These are phyloP conservation scores for Chaenocephalus aceratus DNA, from an alignment of 2,113 vertebrate genomes.

Conservation along the genomic window DNA sequence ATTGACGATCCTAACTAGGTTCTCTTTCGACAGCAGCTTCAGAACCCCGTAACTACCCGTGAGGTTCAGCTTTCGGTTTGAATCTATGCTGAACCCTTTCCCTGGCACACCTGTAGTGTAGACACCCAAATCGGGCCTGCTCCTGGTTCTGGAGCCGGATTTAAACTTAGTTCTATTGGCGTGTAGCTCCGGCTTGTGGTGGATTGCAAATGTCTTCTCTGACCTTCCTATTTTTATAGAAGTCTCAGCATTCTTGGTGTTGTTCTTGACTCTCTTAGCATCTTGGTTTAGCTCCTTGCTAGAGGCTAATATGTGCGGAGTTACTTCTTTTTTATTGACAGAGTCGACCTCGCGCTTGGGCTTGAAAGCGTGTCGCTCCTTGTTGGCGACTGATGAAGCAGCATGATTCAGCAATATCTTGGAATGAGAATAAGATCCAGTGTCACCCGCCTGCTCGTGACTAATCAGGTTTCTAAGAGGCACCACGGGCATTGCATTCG, in stretches of 20 bases:
- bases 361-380: slow-evolving; percentile 71
- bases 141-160: slow-evolving; percentile 64
- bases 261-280: slow-evolving; percentile 70
- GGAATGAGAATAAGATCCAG: slow-evolving; percentile 52
- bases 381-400: slow-evolving; percentile 39
- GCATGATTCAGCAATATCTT: slow-evolving; percentile 68
- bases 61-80: slow-evolving; percentile 78
- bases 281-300: slow-evolving; percentile 67
- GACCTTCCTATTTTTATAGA: slow-evolving; percentile 48
- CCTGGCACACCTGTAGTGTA: slow-evolving; percentile 71
- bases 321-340: slow-evolving; percentile 59
- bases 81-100: slow-evolving; percentile 66
- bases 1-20: slow-evolving; percentile 83
- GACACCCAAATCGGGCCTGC: slow-evolving; percentile 63
- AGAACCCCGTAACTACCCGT: slow-evolving; percentile 80
- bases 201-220: slow-evolving; percentile 70
- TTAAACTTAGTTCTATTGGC: slow-evolving; percentile 81
- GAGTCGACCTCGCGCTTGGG: slow-evolving; percentile 73
- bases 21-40: slow-evolving; percentile 83
- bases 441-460: slow-evolving; percentile 67
- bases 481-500: slow-evolving; percentile 67
- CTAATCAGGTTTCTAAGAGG: slow-evolving; percentile 77
- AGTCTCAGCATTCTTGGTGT: slow-evolving; percentile 67
- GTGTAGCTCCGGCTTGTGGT: slow-evolving; percentile 73
- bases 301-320: slow-evolving; percentile 9